Evolutionary conservation across 2,888 invertebrate genomes (phyloP), one percentile per base, ranked within the genome.

Genomic region (Anodontia alba): DNA sequence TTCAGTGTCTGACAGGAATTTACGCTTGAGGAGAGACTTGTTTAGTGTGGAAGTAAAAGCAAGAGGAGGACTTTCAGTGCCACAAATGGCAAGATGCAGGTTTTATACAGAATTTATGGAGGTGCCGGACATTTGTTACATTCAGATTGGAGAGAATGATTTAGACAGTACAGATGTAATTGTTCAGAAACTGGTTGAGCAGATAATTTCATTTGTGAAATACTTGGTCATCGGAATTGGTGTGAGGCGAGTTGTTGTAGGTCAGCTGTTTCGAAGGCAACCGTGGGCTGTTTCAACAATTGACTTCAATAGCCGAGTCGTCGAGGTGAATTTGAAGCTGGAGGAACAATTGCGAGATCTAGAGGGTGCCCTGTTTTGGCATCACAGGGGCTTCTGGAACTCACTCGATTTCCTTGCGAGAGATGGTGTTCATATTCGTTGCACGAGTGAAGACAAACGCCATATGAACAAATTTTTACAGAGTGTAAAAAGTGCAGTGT

Each of bases 401-500:
- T 66, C 62, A 7, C 20, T 20, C 15, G 62, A 66, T 26, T 73
- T 62, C 20, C n/a, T 73, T 5, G 62, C 42, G 8, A 38, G 66
- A 31, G 73, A 73, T 42, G 62, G 73, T 10, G 73, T 73, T 15
- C 73, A 62, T 46, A 12, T 73, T 23, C 57, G 26, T 23, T 26
- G 43, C 20, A 26, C 12, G 7, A 72, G 36, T 5, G 15, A 54
- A 5, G 54, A 36, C 49, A 29, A 12, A 46, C 20, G 26, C 8
- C 51, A 57, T 38, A 73, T 73, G 73, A 15, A 23, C 7, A 54
- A 73, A 42, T 73, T 57, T 26, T 54, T 73, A 26, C 54, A 73
- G 2, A 73, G 73, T 54, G 17, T 73, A 20, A 62, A 73, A 43
- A 73, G 73, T 62, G 73, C 73, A 43, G 73, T 73, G n/a, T 49